Evolutionary conservation across 2,888 invertebrate genomes (phyloP).

Genomic region (Yponomeuta cagnagella): DNA sequence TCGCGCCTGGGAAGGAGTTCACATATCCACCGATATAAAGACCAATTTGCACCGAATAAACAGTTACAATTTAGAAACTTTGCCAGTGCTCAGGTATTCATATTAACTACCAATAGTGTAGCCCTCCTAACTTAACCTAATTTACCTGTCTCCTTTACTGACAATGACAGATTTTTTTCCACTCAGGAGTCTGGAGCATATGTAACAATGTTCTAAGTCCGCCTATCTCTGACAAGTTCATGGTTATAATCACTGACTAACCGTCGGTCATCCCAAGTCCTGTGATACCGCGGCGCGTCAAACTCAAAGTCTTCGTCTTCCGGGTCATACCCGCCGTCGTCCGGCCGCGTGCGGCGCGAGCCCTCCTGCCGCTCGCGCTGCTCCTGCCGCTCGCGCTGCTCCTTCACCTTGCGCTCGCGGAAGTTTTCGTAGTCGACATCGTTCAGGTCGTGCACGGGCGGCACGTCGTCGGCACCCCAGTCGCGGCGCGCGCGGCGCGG

Average conservation of each 20-base stretch:
- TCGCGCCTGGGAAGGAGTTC: slow-evolving; percentile 30
- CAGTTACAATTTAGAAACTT: too few species aligned
- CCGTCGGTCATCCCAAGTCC: slow-evolving; percentile 39
- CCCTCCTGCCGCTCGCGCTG: slow-evolving; percentile 25
- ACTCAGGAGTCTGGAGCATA: too few species aligned
- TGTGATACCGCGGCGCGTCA: slow-evolving; percentile 43
- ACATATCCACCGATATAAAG: neutral
- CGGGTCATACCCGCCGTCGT: slow-evolving; percentile 53
- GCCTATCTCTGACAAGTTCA: too few species aligned
- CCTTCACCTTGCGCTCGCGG: slow-evolving; percentile 52
- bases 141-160: too few species aligned
- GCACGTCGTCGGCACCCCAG: neutral
- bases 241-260: slow-evolving; percentile 19
- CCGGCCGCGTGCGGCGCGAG: slow-evolving; percentile 27
- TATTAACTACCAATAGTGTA: too few species aligned
- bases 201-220: too few species aligned
- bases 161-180: too few species aligned
- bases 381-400: slow-evolving; percentile 42
- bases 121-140: too few species aligned
- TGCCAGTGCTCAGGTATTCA: too few species aligned
- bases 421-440: slow-evolving; percentile 68
- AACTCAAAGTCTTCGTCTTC: slow-evolving; percentile 64
- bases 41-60: too few species aligned
- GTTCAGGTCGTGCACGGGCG: slow-evolving; percentile 43
- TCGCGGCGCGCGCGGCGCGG: neutral